Base-by-base conservation (phyloP, 2,888 invertebrate species). In the Phaonia tiefii region DNA sequence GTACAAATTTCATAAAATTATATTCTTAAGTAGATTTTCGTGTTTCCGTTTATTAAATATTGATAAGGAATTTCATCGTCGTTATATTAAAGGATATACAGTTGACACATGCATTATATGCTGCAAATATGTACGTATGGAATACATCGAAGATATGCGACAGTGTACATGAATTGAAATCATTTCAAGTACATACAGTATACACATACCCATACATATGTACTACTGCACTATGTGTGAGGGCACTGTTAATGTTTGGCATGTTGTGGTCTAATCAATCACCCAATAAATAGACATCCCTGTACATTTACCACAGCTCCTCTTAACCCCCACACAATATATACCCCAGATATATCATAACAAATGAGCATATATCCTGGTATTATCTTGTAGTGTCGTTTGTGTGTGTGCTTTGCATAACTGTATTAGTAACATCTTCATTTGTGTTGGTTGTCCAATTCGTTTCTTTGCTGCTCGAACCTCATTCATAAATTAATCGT, bases 401-500 rank as follows among this genome's bases (percentile, higher is more conserved):
- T 60, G 20, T 15, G 42, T 25, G 49, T 17, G 17, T 46, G 37
- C 1, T 60, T 0, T 10, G 44, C 17, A 58, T 46, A 67, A 72
- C 39, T 26, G 39, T 60, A 31, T 60, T 60, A 67, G 58, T 37
- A 70, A 75, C 78, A 78, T 75, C 71, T 81, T 78, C 72, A 73
- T 73, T 75, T 63, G 46, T 58, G 73, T 63, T 63, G 42, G 10
- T 39, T 31, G 63, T n/a, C n/a, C n/a, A 37, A 22, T 63, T 63
- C 22, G 42, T 54, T 54, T 54, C 54, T 13, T 63, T 71, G 17
- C n/a, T n/a, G n/a, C 58, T 65, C 67, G 70, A 17, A 75, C 65
- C 72, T 81, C 75, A 81, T 78, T 78, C 78, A 81, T 81, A 81
- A 78, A 81, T 81, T 81, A 81, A 78, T 81, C 78, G 72, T 81